Base-by-base conservation (phyloP, 2,888 invertebrate genomes). In the Drosophila atroscutellata region DNA sequence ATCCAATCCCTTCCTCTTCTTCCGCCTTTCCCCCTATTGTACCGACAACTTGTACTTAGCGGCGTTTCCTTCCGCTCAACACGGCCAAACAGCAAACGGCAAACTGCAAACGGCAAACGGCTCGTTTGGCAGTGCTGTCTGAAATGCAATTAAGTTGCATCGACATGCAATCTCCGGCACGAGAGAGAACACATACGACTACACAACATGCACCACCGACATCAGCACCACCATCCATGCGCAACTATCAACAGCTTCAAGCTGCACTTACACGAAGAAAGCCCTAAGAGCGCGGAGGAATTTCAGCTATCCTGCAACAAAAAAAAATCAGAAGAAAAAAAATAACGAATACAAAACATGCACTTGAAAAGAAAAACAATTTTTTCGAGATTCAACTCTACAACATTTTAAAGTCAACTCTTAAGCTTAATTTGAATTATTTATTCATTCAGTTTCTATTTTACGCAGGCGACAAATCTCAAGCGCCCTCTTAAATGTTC, bases 141-240 rank as follows among this genome's bases (percentile, higher is more conserved):
- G 88, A 89, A 85, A 85, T 89, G 89, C 85, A 85, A 85, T 85
- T 85, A 85, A 85, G 79, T 85, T 77, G 80, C 89, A 89, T 89
- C 89, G 89, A 85, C 84, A 84, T 89, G 85, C 85, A 85, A 85
- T 85, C 89, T 89, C 87, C 89, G 85, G 87, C 89, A 62, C 52
- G 56, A 50, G 26, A 49, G 63, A 24, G 37, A 63, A 32, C 64
- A 67, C 66, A 72, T 49, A 56, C 68, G 64, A 57, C 47, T 28
- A 62, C 51, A 45, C 61, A 64, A 55, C 75, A 67, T 56, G 52
- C 70, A 65, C 49, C 72, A 72, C 66, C 63, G 58, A 28, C 55
- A 28, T 18, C 54, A 36, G 45, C 69, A 56, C 26, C 52, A 51
- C 37, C 45, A 37, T 13, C 42, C 57, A 47, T 20, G 34, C 60